These are phyloP conservation scores for Egretta garzetta DNA, from an alignment of 2,113 vertebrate genomes.

Conservation along the genomic window DNA sequence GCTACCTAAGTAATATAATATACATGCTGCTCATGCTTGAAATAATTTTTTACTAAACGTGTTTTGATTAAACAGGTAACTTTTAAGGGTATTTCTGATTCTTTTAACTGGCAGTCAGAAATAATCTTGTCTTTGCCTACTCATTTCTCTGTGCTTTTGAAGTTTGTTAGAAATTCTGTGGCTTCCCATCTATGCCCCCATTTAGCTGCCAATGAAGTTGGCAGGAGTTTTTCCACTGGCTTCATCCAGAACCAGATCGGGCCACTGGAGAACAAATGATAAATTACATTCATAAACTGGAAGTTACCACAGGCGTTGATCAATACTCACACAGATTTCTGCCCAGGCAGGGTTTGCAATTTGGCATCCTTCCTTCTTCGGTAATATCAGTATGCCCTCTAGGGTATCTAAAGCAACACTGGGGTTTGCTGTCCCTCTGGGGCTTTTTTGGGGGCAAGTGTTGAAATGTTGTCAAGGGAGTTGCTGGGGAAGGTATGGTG, in stretches of 20 bases:
- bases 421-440: background rate
- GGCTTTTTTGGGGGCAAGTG: background rate
- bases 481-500: background rate
- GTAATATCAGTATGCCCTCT: background rate
- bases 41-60: background rate
- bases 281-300: background rate
- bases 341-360: background rate
- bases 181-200: background rate
- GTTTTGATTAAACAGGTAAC: background rate
- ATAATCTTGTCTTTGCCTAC: background rate
- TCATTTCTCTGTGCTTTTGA: background rate
- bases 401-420: fast-evolving
- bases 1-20: background rate
- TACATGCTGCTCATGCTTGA: background rate
- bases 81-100: background rate
- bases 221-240: background rate
- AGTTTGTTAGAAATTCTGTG: background rate
- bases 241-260: conserved; percentile 15
- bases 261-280: background rate
- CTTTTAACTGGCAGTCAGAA: background rate
- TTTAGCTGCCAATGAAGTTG: background rate
- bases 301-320: background rate
- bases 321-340: background rate
- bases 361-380: background rate
- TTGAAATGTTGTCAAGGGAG: background rate